Base-by-base conservation (phyloP, 1,140 invertebrate genomes). In the Caenorhabditis elegans region DNA sequence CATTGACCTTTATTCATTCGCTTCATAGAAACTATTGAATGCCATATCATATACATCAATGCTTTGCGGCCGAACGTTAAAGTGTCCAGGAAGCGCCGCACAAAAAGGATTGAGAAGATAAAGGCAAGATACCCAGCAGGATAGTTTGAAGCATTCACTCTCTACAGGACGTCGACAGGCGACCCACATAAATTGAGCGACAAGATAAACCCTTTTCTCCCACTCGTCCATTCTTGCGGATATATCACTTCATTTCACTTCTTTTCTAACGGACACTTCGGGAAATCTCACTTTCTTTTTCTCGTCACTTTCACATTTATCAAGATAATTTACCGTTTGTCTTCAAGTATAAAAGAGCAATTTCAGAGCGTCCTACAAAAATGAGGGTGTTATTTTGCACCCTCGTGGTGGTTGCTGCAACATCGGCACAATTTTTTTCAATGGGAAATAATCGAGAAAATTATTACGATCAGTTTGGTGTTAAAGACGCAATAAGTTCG, bases 201-300 rank as follows among this genome's bases (percentile, higher is more conserved):
- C 34, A 19, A 70, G 60, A 70, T 70, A 70, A 70, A 70, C 60
- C 60, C 60, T 39, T 70, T 65, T n/a, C 60, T 22, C n/a, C n/a
- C n/a, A n/a, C n/a, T n/a, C n/a, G n/a, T n/a, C n/a, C n/a, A 39
- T 70, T 70, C 60, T 70, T 70, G 60, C 60, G 60, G 60, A 70
- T 70, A 36, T 70, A 70, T 70, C 60, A 70, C 60, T 70, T 70
- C 60, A 70, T 70, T 70, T 70, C 60, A 70, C 60, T 70, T 70
- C 60, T 70, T 70, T 70, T 70, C 60, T 70, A 24, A 34, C 34
- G 60, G 34, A 70, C 34, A 70, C 34, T 70, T n/a, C 31, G 11
- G 34, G 34, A 31, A 70, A 24, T 70, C 60, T 70, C 60, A 70
- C 60, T 70, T 70, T 70, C 60, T 36, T 70, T 70, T 70, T 17